Percentiles rank a stretch among this genome's conserved stretches.
Evolutionary conservation across 2,797 vertebrate genomes (phyloP).

Genomic region (Rhinoraja longicauda): DNA sequence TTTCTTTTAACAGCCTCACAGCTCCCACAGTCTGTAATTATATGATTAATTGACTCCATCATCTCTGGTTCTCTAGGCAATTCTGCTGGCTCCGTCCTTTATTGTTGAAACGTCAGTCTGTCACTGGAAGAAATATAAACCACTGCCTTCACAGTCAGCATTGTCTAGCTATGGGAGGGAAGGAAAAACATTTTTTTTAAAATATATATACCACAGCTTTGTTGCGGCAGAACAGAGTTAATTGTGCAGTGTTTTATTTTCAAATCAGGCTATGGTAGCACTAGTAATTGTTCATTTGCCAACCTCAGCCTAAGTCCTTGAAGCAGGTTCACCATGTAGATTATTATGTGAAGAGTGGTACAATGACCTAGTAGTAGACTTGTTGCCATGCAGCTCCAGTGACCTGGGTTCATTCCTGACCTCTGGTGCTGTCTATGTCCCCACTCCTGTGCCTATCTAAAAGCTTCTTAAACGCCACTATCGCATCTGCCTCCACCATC

Average conservation of each 20-base stretch:
- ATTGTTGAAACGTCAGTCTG: neutral
- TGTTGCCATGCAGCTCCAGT: too few relatives aligned
- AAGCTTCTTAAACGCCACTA: too few relatives aligned
- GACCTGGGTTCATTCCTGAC: too few relatives aligned
- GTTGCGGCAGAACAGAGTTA: neutral
- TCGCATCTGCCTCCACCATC: too few relatives aligned
- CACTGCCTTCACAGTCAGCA: neutral
- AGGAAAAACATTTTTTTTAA: neutral
- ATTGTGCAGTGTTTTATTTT: neutral
- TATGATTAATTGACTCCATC: slow-evolving; percentile 20
- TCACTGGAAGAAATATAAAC: neutral
- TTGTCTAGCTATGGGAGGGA: neutral
- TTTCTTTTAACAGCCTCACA: neutral
- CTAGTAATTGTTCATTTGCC: neutral
- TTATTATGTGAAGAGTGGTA: too few relatives aligned
- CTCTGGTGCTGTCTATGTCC: too few relatives aligned
- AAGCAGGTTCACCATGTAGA: neutral
- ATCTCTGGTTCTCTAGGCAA: neutral
- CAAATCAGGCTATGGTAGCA: neutral
- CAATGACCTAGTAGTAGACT: too few relatives aligned
- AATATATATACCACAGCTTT: neutral
- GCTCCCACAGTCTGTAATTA: neutral
- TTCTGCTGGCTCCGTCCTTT: neutral
- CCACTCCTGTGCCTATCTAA: too few relatives aligned
- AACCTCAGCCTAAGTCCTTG: neutral